These are phyloP conservation scores for Dromius quadrimaculatus DNA, from an alignment of 2,888 invertebrate genomes.

Conservation along the genomic window DNA sequence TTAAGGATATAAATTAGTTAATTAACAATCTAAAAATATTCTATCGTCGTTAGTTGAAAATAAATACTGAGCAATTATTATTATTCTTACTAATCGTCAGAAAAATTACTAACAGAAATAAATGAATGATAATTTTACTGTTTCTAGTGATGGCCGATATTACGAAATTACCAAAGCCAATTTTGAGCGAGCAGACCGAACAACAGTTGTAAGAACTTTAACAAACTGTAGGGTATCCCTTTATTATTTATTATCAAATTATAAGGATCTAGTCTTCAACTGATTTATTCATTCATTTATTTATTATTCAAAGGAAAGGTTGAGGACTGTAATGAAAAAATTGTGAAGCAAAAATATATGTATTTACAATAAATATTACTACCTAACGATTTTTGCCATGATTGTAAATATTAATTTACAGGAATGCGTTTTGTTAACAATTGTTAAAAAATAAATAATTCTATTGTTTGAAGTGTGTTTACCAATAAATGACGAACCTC, in stretches of 20 bases:
- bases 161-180: conserved; percentile 99
- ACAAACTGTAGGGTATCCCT: conserved; percentile 96
- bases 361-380: conserved; percentile 53
- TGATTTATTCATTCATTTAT: conserved; percentile 64
- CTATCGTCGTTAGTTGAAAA: too few relatives aligned
- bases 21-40: too few relatives aligned
- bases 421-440: conserved; percentile 35
- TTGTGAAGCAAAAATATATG: conserved; percentile 50
- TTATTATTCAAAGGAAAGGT: conserved; percentile 60
- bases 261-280: conserved; percentile 96
- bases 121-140: too few relatives aligned
- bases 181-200: conserved; percentile 97
- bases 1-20: too few relatives aligned
- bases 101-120: too few relatives aligned
- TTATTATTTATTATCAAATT: conserved; percentile 92
- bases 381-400: conserved; percentile 30
- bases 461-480: too few relatives aligned
- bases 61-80: too few relatives aligned
- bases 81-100: too few relatives aligned
- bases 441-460: conserved; percentile 23
- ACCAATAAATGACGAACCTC: too few relatives aligned
- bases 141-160: conserved; percentile 94
- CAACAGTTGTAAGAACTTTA: conserved; percentile 95
- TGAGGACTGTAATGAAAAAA: conserved; percentile 62
- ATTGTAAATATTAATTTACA: conserved; percentile 38